A percentile compares a stretch with the other conserved stretches of the same genome.
These are phyloP conservation scores for Ceramica pisi DNA, from an alignment of 2,888 invertebrate genomes.

Conservation along the genomic window DNA sequence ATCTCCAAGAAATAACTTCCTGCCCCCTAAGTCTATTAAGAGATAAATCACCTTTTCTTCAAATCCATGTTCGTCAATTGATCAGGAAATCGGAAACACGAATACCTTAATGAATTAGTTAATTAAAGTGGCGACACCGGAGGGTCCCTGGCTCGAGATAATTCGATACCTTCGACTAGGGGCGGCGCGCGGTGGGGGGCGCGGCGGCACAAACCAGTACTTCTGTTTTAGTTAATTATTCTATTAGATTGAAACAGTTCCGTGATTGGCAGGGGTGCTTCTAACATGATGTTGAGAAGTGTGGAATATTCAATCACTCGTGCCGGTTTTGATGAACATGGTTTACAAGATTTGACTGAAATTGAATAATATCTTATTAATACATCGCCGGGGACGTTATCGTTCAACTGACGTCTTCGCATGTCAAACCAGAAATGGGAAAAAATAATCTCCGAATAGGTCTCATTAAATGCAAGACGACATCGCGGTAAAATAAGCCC, in stretches of 20 bases:
- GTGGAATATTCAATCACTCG: neutral
- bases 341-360: neutral
- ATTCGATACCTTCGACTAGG: conserved; percentile 30
- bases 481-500: no score
- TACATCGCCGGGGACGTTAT: no score
- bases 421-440: no score
- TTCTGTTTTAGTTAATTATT: conserved; percentile 52
- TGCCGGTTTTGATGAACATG: neutral
- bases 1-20: neutral
- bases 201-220: conserved; percentile 16
- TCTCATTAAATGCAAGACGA: no score
- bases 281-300: neutral
- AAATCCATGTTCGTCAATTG: conserved; percentile 24
- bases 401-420: no score
- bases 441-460: no score
- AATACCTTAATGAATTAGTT: conserved; percentile 44
- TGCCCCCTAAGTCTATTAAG: neutral
- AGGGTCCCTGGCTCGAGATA: conserved; percentile 15
- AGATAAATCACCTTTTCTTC: conserved; percentile 4
- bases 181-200: conserved; percentile 13
- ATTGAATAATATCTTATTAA: neutral
- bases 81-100: conserved; percentile 25
- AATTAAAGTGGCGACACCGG: conserved; percentile 34
- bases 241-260: conserved; percentile 8
- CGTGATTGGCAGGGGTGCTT: conserved; percentile 9